Evolutionary conservation across 1,140 invertebrate species (phyloP), one percentile per base, ranked within the genome.

Genomic region (Procambarus clarkii): DNA sequence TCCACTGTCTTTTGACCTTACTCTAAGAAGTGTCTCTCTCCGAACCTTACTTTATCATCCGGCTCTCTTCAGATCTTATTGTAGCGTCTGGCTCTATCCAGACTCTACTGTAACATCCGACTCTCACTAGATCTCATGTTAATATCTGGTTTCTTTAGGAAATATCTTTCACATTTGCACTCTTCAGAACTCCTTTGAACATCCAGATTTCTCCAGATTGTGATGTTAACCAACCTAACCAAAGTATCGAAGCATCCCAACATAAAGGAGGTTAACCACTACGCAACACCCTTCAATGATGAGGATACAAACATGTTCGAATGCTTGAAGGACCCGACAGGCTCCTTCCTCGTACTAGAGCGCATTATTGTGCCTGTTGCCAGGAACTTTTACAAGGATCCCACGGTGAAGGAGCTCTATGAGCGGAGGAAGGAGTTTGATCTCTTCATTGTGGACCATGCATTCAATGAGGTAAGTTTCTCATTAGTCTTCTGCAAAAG

Each of bases 361-460:
- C 18, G 58, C 0, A 44, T 21, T n/a, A 15, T 88, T 15, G 86
- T 81, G 1, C 50, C 74, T 3, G 88, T 92, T n/a, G 91, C 91
- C 54, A 74, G 50, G 34, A 69, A 88, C 2, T 24, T 88, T 50
- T 92, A 88, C 24, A 58, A 83, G 15, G 64, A 88, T 45, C 91
- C 91, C n/a, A 60, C 9, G n/a, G 80, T 92, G 7, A 88, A 83
- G 69, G 54, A 92, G 45, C 80, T 92, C 7, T 92, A 92, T n/a
- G 48, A 78, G 0, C 80, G 74, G 74, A 92, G 91, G 71, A 92
- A 88, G 34, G 91, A 92, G 48, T 92, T 88, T 88, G 91, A 92
- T 60, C 54, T 92, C 58, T 48, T 88, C 3, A 34, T 83, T 34
- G 34, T 34, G 34, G 34, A 34, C 34, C 34, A 34, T 34, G 34